Base-by-base conservation (phyloP, 2,113 vertebrate genomes). In the Orthonyx spaldingii region DNA sequence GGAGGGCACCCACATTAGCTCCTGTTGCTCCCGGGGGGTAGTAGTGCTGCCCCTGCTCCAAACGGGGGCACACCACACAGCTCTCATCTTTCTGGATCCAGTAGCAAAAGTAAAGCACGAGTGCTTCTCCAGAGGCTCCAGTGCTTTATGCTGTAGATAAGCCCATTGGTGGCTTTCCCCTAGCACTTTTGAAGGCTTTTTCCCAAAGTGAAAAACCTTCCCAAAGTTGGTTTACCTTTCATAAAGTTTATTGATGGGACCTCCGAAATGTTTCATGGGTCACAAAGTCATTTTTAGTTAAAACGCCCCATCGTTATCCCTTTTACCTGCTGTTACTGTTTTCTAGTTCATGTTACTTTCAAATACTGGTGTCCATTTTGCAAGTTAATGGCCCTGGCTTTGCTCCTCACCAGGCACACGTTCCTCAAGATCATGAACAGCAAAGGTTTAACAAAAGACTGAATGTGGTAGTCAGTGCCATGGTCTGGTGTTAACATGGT, bases 61-160 rank as follows among this genome's bases (percentile, higher is more conserved):
- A 1, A 11, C 1, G 0, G 0, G 56, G 41, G 37, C 27, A 5
- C 1, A 0, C 44, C 26, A 10, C 3, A 0, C 50, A 23, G 21
- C 37, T 83, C 16, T 0, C 39, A 39, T 72, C 23, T 2, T 46
- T 77, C 50, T 46, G 13, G 3, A 33, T 28, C 16, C 39, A 26
- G 42, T 39, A 61, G 63, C 17, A 7, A 10, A 21, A 56, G 33
- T 21, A 47, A 49, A 39, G n/a, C 32, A 17, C 1, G 1, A 24
- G 15, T 22, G 3, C n/a, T 63, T 70, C 28, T 44, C 7, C 4
- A 7, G 30, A 52, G 21, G 22, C 44, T 68, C 33, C 20, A 7
- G 50, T 10, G 23, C 57, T 52, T 75, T 57, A 17, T 2, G 3
- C 52, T 79, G 42, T 19, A n/a, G 11, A 13, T 60, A 39, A 61